Conservation (phyloP, 2,113 vertebrate genomes). For the Lipotes vexillifer region DNA sequence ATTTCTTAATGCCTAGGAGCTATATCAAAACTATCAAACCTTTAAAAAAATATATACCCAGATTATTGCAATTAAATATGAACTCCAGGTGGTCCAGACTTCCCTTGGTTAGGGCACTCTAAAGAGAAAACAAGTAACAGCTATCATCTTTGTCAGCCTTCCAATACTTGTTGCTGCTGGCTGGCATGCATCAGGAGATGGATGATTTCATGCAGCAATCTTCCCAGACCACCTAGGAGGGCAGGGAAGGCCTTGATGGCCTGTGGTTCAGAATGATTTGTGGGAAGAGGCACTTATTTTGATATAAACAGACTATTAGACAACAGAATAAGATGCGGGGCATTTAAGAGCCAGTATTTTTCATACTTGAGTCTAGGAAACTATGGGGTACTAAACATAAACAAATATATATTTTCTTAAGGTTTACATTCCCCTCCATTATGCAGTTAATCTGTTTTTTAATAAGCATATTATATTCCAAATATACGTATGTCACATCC, state of each 20-base stretch:
- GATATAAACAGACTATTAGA: neutral
- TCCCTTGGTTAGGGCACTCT: neutral
- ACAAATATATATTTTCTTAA: slow-evolving; percentile 1
- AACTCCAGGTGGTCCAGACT: neutral
- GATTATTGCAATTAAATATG: neutral
- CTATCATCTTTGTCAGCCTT: neutral
- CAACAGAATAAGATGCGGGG: neutral
- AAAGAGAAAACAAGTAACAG: slow-evolving; percentile 26
- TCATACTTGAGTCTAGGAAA: neutral
- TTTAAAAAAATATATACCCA: neutral
- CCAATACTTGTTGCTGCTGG: neutral
- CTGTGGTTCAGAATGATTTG: neutral
- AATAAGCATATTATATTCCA: neutral
- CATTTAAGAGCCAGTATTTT: neutral
- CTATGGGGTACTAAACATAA: neutral
- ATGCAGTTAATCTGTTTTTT: neutral
- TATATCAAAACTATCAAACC: neutral
- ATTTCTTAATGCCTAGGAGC: neutral
- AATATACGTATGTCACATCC: neutral
- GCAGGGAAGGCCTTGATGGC: neutral
- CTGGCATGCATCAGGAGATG: neutral
- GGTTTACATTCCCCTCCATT: neutral
- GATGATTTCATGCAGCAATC: neutral
- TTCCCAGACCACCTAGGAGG: slow-evolving; percentile 27
- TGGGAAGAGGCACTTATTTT: neutral